Evolutionary conservation across 2,888 invertebrate species (phyloP), one percentile per base, ranked within the genome.

Genomic region (Chironomus riparius): DNA sequence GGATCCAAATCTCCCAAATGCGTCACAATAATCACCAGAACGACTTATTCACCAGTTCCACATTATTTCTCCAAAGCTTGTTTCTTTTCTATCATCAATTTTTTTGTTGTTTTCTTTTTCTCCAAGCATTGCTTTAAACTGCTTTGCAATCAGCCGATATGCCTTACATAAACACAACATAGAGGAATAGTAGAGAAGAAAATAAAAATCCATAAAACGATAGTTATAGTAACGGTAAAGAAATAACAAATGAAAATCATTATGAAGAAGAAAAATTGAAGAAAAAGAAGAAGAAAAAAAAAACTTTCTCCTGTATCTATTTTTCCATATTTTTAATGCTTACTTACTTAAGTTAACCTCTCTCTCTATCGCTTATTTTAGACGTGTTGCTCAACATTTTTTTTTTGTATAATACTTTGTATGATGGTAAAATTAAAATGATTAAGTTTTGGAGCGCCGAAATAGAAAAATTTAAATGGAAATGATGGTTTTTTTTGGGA

Each of bases 141-240:
- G 71, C 71, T 71, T 71, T 56, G 28, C 50, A 56, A 61, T 71
- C 71, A 71, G 56, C 50, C 56, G 56, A 50, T 56, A 18, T 56
- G 71, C 71, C 73, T 73, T 65, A 73, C 73, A 73, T 73, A 73
- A 73, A 65, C 71, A 38, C 50, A 15, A 73, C 73, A 73, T 24
- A 24, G 65, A 24, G 13, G 13, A 24, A 21, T 18, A 65, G 21
- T 21, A 24, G 65, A 65, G 21, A 65, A 65, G 22, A 65, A 61
- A 38, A 15, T 73, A 38, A 73, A 72, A 73, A 73, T 62, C 62
- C 38, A 62, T 47, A 73, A 73, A 65, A 62, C 18, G 38, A 73
- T 73, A 71, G 62, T 73, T 62, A 62, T 73, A 73, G 61, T 73
- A 73, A 73, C 73, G 73, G 74, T 65, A 74, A 74, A 74, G 74